Conservation (phyloP, 1,140 invertebrate species). For the Glossosoma conforme region DNA sequence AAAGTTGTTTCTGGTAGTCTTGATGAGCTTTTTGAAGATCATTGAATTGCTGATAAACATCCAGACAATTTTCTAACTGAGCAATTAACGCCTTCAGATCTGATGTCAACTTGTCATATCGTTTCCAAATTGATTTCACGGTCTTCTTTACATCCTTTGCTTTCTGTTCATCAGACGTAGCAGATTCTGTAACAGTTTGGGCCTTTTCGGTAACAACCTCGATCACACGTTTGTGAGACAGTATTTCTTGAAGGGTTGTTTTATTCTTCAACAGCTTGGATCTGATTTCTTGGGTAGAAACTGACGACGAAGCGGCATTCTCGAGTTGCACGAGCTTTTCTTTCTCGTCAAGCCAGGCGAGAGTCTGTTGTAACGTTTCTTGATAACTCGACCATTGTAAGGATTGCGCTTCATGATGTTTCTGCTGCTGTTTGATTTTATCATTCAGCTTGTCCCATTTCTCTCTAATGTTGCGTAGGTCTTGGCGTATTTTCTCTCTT, state of each 20-base stretch:
- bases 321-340: constrained; percentile 76
- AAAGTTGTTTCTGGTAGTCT: constrained; percentile 83
- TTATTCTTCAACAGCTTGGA: constrained; percentile 85
- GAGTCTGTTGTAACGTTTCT: constrained; percentile 75
- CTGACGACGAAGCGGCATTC: constrained; percentile 54
- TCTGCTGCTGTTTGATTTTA: constrained; percentile 73
- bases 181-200: constrained; percentile 52
- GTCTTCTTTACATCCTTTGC: constrained; percentile 60
- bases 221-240: constrained; percentile 82
- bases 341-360: constrained; percentile 82
- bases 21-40: constrained; percentile 80
- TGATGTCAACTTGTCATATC: constrained; percentile 69
- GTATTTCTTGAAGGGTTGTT: constrained; percentile 82
- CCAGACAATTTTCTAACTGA: constrained; percentile 68
- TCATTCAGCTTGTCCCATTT: constrained; percentile 82
- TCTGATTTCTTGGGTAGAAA: constrained; percentile 78
- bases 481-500: constrained; percentile 79
- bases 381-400: constrained; percentile 81
- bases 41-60: constrained; percentile 76
- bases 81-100: constrained; percentile 41
- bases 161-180: constrained; percentile 57
- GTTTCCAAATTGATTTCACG: constrained; percentile 62
- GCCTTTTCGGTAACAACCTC: constrained; percentile 88
- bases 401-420: constrained; percentile 77
- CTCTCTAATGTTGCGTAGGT: constrained; percentile 71